These are phyloP conservation scores for Dendrolimus punctatus DNA, from an alignment of 1,140 invertebrate genomes.

Conservation along the genomic window DNA sequence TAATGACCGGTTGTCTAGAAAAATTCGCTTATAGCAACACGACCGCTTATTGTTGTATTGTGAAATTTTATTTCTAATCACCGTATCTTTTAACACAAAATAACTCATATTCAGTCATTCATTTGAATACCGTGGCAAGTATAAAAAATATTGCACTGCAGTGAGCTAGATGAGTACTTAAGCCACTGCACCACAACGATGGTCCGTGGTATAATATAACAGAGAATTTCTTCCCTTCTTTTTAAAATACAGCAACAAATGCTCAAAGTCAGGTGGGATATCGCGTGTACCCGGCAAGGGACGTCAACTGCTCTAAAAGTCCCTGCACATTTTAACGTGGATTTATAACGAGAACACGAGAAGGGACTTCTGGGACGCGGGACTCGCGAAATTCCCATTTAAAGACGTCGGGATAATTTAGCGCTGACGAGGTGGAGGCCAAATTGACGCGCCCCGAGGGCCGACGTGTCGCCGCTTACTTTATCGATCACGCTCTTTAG, in stretches of 20 bases:
- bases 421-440: conserved; percentile 62
- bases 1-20: too few species aligned
- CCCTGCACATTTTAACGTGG: conserved; percentile 18
- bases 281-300: conserved; percentile 29
- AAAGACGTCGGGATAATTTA: conserved; percentile 70
- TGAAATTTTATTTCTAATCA: too few species aligned
- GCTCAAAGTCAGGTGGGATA: conserved; percentile 29
- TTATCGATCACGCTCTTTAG: conserved; percentile 46
- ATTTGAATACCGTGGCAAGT: too few species aligned
- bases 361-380: conserved; percentile 40
- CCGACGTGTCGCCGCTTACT: conserved; percentile 28
- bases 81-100: too few species aligned
- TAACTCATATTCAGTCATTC: too few species aligned
- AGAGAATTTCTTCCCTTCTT: conserved; percentile 4
- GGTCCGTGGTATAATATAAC: conserved; percentile 1
- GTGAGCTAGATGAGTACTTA: too few species aligned
- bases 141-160: too few species aligned
- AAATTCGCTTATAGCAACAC: too few species aligned
- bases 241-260: conserved; percentile 12
- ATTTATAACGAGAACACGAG: conserved; percentile 34
- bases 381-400: conserved; percentile 64
- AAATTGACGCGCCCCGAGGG: conserved; percentile 60
- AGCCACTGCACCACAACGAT: background rate
- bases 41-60: too few species aligned
- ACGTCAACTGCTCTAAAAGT: conserved; percentile 19